Evolutionary conservation across 2,113 vertebrate genomes (phyloP), one percentile per base, ranked within the genome.

Genomic region (Rhombomys opimus): DNA sequence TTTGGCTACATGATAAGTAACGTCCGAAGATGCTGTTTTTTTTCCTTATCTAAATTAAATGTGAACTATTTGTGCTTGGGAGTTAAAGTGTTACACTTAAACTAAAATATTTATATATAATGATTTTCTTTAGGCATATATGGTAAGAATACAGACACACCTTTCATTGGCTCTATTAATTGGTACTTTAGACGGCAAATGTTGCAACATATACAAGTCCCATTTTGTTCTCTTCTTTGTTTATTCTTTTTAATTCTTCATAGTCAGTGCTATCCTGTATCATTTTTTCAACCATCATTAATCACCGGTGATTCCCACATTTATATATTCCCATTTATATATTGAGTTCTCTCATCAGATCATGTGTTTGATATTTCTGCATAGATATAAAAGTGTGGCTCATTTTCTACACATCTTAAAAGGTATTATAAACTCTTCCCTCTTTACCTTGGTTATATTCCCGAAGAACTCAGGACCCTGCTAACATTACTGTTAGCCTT

Each of bases 131-230:
- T 8, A 59, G 73, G 72, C 65, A 84, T 89, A 25, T 59, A 89
- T 76, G 52, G 13, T 70, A 38, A 93, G 72, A 91, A 50, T 89
- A 87, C 90, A 50, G 38, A 87, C 68, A 46, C 87, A 38, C 75
- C 52, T 84, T 96, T 92, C 41, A 87, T 27, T 35, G 25, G 41
- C 50, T 91, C 65, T 90, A 46, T 92, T 96, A 93, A 93, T 93
- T 93, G 90, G 75, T 84, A 50, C 57, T 92, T 97, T 75, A 12
- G 7, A 38, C 52, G 54, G 54, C 23, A 32, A 84, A 30, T 84
- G 17, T 41, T 35, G 3, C 1, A 57, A 1, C 7, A 73, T 22
- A 15, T 14, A 1, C 1, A 25, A 10, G 2, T 35, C 32, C 41
- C 12, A 38, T 77, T 57, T 4, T 7, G 11, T 0, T 27, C 8